These are phyloP conservation scores for Diadophis punctatus DNA, from an alignment of 2,113 vertebrate species.

Conservation along the genomic window DNA sequence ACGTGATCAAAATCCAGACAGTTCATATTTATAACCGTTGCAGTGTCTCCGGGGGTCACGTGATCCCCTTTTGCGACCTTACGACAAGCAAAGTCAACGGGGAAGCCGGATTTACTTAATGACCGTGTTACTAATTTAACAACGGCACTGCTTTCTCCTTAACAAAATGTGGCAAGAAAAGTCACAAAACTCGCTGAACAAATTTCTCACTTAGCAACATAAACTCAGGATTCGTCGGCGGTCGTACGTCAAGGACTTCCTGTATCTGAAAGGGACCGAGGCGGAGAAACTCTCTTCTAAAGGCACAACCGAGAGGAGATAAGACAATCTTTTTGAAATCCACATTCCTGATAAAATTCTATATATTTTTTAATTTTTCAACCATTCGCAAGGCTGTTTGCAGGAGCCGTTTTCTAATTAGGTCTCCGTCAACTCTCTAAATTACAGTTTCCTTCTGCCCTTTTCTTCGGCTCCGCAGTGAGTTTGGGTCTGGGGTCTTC, in stretches of 20 bases:
- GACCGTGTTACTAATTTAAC: background rate
- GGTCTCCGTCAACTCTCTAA: background rate
- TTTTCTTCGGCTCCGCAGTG: background rate
- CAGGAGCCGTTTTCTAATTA: accelerated
- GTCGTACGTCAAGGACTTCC: too few relatives aligned
- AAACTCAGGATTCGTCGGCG: too few relatives aligned
- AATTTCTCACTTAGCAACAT: too few relatives aligned
- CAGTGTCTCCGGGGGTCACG: too few relatives aligned
- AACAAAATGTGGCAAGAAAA: too few relatives aligned
- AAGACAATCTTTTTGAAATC: background rate
- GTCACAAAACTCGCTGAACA: too few relatives aligned
- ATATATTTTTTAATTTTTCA: background rate
- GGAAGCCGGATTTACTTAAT: background rate
- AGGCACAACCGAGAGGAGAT: background rate
- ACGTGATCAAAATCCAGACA: background rate
- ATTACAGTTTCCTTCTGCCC: background rate
- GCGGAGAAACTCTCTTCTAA: background rate
- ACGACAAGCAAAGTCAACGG: background rate
- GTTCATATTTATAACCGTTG: background rate
- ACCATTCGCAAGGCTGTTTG: background rate
- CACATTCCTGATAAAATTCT: background rate
- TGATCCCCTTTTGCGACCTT: too few relatives aligned
- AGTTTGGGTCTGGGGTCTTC: background rate
- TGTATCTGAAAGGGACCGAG: too few relatives aligned
- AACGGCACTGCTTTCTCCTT: too few relatives aligned